Percentiles rank a stretch among this genome's conserved stretches.
Conservation (phyloP, 2,888 invertebrate genomes). For the Coenonympha glycerion region DNA sequence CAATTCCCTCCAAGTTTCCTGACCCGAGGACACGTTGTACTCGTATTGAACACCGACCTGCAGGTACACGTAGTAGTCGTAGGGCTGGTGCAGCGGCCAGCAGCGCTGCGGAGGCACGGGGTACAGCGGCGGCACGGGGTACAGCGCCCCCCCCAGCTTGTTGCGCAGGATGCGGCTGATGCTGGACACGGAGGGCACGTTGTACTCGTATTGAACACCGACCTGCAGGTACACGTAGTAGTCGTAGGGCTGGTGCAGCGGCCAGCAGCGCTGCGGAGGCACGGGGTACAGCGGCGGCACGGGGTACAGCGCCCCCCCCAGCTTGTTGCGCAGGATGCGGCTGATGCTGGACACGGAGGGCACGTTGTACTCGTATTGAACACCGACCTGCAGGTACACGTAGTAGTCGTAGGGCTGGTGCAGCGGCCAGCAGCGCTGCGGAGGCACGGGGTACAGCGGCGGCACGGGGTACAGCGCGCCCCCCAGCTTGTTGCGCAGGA, state of each 20-base stretch:
- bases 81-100: slow-evolving; percentile 73
- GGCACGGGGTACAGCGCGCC: slow-evolving; percentile 65
- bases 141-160: slow-evolving; percentile 77
- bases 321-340: slow-evolving; percentile 93
- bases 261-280: slow-evolving; percentile 72
- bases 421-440: slow-evolving; percentile 71
- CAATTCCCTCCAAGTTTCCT: too few species aligned
- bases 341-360: slow-evolving; percentile 98
- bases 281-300: slow-evolving; percentile 67
- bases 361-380: slow-evolving; percentile 98
- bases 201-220: too few species aligned
- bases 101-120: slow-evolving; percentile 68
- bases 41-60: slow-evolving; percentile 66
- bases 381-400: slow-evolving; percentile 86
- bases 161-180: slow-evolving; percentile 96
- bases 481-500: slow-evolving; percentile 89
- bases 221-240: slow-evolving; percentile 81
- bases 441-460: slow-evolving; percentile 65
- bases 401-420: slow-evolving; percentile 79
- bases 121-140: slow-evolving; percentile 67
- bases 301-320: slow-evolving; percentile 63
- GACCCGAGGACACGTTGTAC: too few species aligned
- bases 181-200: slow-evolving; percentile 95
- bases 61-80: slow-evolving; percentile 81
- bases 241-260: slow-evolving; percentile 75